Percentiles rank a stretch among this genome's conserved stretches.
These are phyloP conservation scores for Amphiura filiformis DNA, from an alignment of 35 echinoderm and acorn worm genomes.

Conservation along the genomic window DNA sequence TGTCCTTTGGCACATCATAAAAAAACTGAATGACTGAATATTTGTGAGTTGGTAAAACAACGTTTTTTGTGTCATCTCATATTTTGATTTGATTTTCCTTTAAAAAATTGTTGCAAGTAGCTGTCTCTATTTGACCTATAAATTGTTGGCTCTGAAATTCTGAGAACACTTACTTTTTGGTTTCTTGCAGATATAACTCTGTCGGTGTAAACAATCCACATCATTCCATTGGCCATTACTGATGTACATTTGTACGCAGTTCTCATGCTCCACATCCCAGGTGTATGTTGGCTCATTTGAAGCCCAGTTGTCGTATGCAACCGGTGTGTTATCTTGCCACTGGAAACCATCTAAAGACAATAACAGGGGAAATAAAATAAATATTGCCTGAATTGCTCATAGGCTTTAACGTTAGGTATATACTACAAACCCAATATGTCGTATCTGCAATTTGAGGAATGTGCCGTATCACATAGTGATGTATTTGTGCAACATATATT, in stretches of 20 bases:
- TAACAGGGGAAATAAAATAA: background rate
- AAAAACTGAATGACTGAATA: no score
- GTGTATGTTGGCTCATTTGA: constrained; percentile 62
- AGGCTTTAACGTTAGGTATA: background rate
- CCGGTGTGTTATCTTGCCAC: constrained; percentile 67
- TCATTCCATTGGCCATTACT: constrained; percentile 87
- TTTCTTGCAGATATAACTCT: constrained; percentile 78
- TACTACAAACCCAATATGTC: no score
- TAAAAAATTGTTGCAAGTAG: no score
- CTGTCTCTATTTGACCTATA: no score
- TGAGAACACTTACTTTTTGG: constrained; percentile 51
- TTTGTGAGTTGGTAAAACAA: no score
- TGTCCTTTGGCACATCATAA: no score
- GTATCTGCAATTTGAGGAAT: no score
- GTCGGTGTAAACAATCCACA: constrained; percentile 51
- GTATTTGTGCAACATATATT: background rate
- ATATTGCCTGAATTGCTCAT: no score
- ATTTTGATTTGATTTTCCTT: no score
- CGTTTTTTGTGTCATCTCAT: no score
- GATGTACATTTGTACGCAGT: constrained; percentile 92
- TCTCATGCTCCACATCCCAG: constrained; percentile 58
- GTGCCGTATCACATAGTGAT: background rate
- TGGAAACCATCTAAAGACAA: constrained; percentile 60
- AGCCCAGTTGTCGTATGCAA: constrained; percentile 76
- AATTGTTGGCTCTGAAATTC: no score